These are phyloP conservation scores for Thaumetopoea pityocampa DNA, from an alignment of 1,140 invertebrate genomes.

Conservation along the genomic window DNA sequence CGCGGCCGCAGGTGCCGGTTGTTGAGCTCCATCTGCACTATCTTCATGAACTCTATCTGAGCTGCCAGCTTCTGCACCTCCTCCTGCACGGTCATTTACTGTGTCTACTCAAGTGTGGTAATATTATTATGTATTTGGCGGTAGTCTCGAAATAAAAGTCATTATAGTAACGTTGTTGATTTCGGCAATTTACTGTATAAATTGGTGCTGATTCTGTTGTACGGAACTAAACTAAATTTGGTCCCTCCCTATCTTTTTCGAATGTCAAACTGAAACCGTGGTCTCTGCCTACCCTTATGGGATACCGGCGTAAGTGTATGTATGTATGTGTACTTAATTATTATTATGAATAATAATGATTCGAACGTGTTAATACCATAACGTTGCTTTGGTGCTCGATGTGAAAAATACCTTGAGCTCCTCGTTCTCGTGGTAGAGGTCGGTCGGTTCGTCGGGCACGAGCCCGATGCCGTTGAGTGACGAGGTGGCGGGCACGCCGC, in stretches of 20 bases:
- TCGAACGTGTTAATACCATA: no score
- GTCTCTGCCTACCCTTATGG: no score
- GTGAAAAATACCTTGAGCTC: conserved; percentile 86
- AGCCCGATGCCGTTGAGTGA: conserved; percentile 90
- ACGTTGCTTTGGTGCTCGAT: no score
- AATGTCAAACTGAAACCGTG: no score
- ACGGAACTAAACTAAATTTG: no score
- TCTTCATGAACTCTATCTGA: conserved; percentile 95
- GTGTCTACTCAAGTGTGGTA: neutral
- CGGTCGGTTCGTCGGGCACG: conserved; percentile 86
- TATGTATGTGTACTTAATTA: no score
- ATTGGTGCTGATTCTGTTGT: no score
- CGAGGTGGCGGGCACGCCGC: conserved; percentile 89
- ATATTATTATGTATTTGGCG: neutral
- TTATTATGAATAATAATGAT: no score
- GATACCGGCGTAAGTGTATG: no score
- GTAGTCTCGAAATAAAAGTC: neutral
- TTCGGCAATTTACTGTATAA: no score
- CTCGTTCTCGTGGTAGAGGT: conserved; percentile 92
- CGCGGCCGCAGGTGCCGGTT: conserved; percentile 91
- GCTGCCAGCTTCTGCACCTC: conserved; percentile 93
- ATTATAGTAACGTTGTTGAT: no score
- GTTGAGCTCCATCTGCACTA: conserved; percentile 94
- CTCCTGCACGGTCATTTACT: conserved; percentile 77
- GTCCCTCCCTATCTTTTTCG: no score